Evolutionary conservation across 2,797 vertebrate genomes (phyloP), one percentile per base, ranked within the genome.

Genomic region (Nannoperca australis): DNA sequence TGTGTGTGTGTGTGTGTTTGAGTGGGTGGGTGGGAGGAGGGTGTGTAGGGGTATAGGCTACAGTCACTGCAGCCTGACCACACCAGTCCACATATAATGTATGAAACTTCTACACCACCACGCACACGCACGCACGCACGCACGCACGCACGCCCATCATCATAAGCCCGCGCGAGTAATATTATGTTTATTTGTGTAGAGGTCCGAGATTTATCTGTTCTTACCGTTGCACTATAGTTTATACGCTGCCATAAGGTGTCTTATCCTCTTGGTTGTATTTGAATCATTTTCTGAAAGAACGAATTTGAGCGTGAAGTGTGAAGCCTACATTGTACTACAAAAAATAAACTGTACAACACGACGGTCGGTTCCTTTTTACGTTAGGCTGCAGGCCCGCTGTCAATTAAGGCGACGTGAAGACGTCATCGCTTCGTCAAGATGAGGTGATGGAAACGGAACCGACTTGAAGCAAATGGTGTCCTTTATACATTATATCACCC

Each of bases 21-120:
- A 36, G 76, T 63, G 62, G 58, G 86, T 24, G 66, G 42, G 61
- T 36, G 18, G 7, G 47, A 7, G 20, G 14, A 22, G 8, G 53
- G 2, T 9, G 36, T 24, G 40, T 27, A 30, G 50, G 36, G 8
- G 27, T 20, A 14, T 38, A 38, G 36, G 8, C 36, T 38, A 75
- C 71, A 84, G 88, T 83, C 85, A 72, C 88, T 69, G 38, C 87
- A 82, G 78, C 84, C 87, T 74, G 81, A 90, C 92, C 90, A 83
- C 89, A 89, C 78, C 75, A 84, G 68, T 77, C 74, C 76, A 62
- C 70, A 50, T 75, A 72, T 66, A 82, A 83, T 51, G 77, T 70
- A 70, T 70, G 63, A 82, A 83, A 84, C 69, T 61, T 70, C 53
- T 82, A 68, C 32, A 27, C 70, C 58, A 1, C 24, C 24, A 59